Base-by-base conservation (phyloP, 2,113 vertebrate genomes). In the Hirundichthys speculiger region DNA sequence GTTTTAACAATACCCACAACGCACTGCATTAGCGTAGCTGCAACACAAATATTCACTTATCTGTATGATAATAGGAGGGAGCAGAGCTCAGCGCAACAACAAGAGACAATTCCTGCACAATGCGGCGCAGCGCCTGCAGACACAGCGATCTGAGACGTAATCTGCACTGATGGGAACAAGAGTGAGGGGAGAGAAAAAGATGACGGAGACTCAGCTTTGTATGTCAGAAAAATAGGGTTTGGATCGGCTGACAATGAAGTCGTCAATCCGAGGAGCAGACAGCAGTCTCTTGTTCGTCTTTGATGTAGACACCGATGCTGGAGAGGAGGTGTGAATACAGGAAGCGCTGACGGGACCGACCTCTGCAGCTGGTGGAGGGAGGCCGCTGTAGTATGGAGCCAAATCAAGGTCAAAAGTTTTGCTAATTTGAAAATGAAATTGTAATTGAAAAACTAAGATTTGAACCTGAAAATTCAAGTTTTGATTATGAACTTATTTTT, bases 61-160 rank as follows among this genome's bases (percentile, higher is more conserved):
- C 88, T 90, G 85, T 88, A 87, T 88, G 86, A 91, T 92, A 91
- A 93, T 92, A 79, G 78, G 75, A 85, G 76, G 65, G 62, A 50
- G 73, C 64, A 38, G 46, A 81, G 72, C 86, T 86, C 80, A 72
- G 69, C 48, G 48, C 68, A 81, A 88, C 84, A 82, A 91, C 76
- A 74, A 76, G 79, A 78, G 73, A 64, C 60, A 69, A 43, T 1
- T 34, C 25, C 66, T 63, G 38, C 78, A 91, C 84, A 90, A 90
- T 90, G 60, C 75, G 0, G 45, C 70, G 64, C 52, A 22, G 45
- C 57, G 77, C 82, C 83, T 55, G 74, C 62, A 90, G 83, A 88
- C 80, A 84, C 6, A 34, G 66, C 69, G 77, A 90, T 85, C 73
- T 67, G 55, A 80, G 85, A 85, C 84, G 74, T 85, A 90, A 91